phyloP scores from a whole-genome alignment of 2,113 vertebrate genomes.

The Perca fluviatilis region DNA sequence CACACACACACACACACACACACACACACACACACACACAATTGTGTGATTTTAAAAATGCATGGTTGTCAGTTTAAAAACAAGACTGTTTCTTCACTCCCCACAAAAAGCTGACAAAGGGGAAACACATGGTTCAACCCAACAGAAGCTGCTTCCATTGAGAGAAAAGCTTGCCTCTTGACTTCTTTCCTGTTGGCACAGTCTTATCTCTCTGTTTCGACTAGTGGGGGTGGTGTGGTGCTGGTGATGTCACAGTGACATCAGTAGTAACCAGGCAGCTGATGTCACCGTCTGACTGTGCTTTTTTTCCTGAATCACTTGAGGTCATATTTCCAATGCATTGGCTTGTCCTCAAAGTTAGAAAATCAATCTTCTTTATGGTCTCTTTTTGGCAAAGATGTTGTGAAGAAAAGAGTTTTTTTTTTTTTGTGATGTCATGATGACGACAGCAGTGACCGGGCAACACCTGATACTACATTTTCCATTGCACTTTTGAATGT shows the following conservation, averaged over 20 bases:
- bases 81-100: constrained; percentile 8
- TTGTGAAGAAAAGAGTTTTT: neutral
- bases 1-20: too few relatives aligned
- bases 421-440: neutral
- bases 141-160: neutral
- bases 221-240: neutral
- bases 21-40: constrained; percentile 2
- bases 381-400: neutral
- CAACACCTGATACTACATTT: neutral
- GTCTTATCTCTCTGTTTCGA: neutral
- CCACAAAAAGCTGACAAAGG: constrained; percentile 10
- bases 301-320: neutral
- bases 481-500: neutral
- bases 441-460: neutral
- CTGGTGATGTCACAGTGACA: constrained; percentile 10
- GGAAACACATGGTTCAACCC: neutral
- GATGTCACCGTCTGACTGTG: neutral
- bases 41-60: constrained; percentile 29
- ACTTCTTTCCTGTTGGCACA: constrained; percentile 12
- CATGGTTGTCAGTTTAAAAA: constrained; percentile 9
- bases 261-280: constrained; percentile 37
- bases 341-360: neutral
- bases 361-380: neutral
- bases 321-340: neutral
- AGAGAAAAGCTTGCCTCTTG: constrained; percentile 7